Base-by-base conservation (phyloP, 2,797 vertebrate genomes). In the Falco novaeseelandiae region DNA sequence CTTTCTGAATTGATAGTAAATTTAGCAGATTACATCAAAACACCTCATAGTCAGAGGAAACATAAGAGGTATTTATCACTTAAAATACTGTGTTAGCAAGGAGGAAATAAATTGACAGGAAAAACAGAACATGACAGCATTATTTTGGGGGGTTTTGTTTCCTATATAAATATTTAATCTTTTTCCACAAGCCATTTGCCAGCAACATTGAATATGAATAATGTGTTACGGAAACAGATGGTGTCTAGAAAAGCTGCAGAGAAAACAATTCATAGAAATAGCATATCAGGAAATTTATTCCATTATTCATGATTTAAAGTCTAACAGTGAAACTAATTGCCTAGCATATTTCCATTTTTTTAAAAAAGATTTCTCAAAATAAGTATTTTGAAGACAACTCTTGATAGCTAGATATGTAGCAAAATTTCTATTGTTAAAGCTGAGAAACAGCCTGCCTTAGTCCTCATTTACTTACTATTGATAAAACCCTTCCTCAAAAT, bases 121-220 rank as follows among this genome's bases (percentile, higher is more conserved):
- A 96, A 95, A 92, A 14, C 63, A 92, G 87, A 91, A 67, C 48
- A 57, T 9, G 58, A 88, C 80, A 70, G 40, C 54, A 91, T 87
- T 95, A 94, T 96, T 97, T 96, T 80, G 88, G 58, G 76, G 82
- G 92, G 92, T 97, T 94, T 81, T 90, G 84, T 73, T 97, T 96
- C 94, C 89, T 89, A 48, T 44, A 95, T 91, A 89, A 95, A 93
- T 89, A 91, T 80, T 83, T 89, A 57, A 72, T 93, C 83, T 87
- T 91, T 90, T 93, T 79, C 93, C 90, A 81, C 58, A 67, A 86
- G 76, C 70, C 40, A 84, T 71, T 86, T 82, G 73, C 51, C 65
- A 86, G 4, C 52, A 88, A 92, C 83, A 94, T 89, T 63, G 46
- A 76, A 77, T 25, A 61, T 93, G 92, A 96, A 85, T 94, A 91